phyloP scores from a whole-genome alignment of 2,113 vertebrate species.

The Syrmaticus mikado region DNA sequence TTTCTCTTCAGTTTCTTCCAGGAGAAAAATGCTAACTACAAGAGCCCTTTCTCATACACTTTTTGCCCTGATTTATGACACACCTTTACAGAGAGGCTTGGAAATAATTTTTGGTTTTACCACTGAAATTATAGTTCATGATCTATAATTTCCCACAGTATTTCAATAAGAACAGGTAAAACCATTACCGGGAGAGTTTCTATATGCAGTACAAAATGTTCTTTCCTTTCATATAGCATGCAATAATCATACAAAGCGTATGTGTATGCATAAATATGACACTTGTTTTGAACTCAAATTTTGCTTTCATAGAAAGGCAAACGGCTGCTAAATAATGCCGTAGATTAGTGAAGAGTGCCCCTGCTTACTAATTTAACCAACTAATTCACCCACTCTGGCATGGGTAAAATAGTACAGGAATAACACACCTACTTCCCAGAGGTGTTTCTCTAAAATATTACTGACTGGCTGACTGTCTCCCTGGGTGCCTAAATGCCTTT shows the following conservation, averaged over 20 bases:
- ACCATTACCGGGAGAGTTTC: neutral
- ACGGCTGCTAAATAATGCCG: neutral
- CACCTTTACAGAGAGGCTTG: slow-evolving; percentile 12
- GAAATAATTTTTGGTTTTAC: slow-evolving; percentile 52
- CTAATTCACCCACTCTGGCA: neutral
- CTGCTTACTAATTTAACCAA: neutral
- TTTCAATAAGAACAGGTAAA: slow-evolving; percentile 33
- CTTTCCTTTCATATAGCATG: neutral
- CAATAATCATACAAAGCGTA: neutral
- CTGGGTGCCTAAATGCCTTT: slow-evolving; percentile 31
- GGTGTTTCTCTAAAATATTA: slow-evolving; percentile 2
- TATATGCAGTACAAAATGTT: neutral
- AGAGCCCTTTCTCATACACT: slow-evolving; percentile 1
- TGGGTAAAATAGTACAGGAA: slow-evolving; percentile 4
- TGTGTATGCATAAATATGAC: neutral
- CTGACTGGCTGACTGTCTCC: neutral
- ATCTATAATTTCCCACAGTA: slow-evolving; percentile 46
- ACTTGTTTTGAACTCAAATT: neutral
- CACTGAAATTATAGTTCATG: slow-evolving; percentile 24
- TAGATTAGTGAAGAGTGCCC: neutral
- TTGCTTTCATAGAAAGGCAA: neutral
- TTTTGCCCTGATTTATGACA: slow-evolving; percentile 52
- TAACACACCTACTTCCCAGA: neutral
- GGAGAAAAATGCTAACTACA: slow-evolving; percentile 20
- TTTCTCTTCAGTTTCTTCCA: neutral